Conservation (phyloP, 2,113 vertebrate genomes). For the Cisticola juncidis region DNA sequence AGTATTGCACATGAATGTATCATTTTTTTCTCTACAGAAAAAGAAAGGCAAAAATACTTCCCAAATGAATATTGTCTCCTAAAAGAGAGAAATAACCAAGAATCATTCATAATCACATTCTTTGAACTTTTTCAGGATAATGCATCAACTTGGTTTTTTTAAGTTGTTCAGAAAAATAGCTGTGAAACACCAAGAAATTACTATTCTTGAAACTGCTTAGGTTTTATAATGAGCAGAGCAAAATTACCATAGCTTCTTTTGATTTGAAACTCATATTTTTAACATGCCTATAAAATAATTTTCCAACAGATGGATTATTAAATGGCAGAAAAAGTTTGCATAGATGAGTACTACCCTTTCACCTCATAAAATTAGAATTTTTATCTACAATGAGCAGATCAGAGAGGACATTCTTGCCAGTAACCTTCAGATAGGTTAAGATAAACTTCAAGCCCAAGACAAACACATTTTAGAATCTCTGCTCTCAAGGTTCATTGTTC, state of each 20-base stretch:
- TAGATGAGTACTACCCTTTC: neutral
- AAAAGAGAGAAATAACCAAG: neutral
- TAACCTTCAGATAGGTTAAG: neutral
- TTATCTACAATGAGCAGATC: neutral
- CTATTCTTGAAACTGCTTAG: neutral
- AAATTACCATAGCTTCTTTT: neutral
- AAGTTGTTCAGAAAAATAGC: neutral
- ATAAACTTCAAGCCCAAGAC: neutral
- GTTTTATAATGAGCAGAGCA: neutral
- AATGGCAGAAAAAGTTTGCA: neutral
- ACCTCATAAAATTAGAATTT: neutral
- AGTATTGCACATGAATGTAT: neutral
- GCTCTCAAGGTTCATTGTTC: neutral
- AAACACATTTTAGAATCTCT: neutral
- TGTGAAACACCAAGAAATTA: neutral
- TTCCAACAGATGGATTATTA: neutral
- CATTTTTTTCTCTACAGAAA: neutral
- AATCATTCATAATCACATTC: neutral
- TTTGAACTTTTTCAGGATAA: neutral
- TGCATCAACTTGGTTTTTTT: neutral
- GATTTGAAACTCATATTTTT: conserved; percentile 11
- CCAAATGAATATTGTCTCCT: neutral
- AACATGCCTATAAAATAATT: neutral
- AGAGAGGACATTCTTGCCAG: neutral
- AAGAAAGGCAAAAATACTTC: neutral